Percentiles rank a stretch among this genome's conserved stretches.
Conservation (phyloP, 2,888 invertebrate species). For the Antheraea yamamai region DNA sequence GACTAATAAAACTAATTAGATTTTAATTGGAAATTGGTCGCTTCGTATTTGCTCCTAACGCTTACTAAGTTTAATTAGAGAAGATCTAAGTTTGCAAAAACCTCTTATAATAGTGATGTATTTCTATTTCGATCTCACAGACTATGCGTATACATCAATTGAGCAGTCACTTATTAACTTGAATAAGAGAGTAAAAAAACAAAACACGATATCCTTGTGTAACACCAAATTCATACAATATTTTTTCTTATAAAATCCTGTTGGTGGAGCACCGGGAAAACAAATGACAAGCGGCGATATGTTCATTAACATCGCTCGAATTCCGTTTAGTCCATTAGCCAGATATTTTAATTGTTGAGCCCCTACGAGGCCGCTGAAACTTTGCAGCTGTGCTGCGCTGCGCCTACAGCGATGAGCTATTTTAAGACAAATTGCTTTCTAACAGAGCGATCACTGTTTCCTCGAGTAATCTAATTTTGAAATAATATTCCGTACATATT, state of each 20-base stretch:
- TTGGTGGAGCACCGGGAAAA: constrained; percentile 53
- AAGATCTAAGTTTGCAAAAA: not conserved
- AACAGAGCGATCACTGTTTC: constrained; percentile 60
- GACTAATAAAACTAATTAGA: not conserved
- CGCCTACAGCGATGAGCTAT: constrained; percentile 72
- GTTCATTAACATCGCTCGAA: constrained; percentile 77
- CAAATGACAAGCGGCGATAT: constrained; percentile 68
- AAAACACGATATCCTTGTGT: not conserved
- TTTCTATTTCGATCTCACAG: not conserved
- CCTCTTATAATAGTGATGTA: not conserved
- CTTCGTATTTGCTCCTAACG: not conserved
- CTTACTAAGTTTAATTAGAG: not conserved
- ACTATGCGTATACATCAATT: not conserved
- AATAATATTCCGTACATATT: constrained; percentile 15
- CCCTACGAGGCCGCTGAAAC: constrained; percentile 60
- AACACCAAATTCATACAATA: constrained; percentile 31
- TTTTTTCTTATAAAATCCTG: constrained; percentile 49
- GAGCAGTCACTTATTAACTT: not conserved
- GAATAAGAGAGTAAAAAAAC: not conserved
- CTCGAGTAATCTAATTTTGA: constrained; percentile 32
- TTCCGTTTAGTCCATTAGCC: constrained; percentile 77
- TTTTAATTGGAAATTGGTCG: not conserved
- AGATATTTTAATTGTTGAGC: constrained; percentile 80
- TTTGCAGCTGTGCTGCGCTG: constrained; percentile 68
- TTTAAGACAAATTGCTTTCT: constrained; percentile 77